phyloP scores from a whole-genome alignment of 2,888 invertebrate species.

The Cheilosia urbana region DNA sequence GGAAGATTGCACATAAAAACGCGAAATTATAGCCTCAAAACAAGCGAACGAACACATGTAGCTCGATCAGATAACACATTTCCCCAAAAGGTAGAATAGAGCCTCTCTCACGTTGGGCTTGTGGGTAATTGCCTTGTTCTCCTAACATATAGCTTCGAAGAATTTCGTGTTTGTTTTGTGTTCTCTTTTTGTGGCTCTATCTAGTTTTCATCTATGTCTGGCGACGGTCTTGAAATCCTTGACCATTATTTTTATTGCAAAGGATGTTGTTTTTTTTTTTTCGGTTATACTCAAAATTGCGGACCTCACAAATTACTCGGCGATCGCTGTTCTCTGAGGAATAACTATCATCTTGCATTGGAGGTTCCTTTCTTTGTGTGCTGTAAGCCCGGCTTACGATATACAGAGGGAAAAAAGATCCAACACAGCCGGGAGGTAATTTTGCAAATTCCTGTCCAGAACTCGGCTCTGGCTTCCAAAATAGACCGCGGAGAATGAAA shows the following conservation, averaged over 20 bases:
- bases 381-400: constrained; percentile 4
- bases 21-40: constrained; percentile 43
- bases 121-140: constrained; percentile 49
- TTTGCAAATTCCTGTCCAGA: constrained; percentile 27
- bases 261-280: constrained; percentile 36
- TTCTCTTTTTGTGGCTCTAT: constrained; percentile 14
- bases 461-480: constrained; percentile 15
- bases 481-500: constrained; percentile 40
- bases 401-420: neutral
- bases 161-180: neutral
- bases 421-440: constrained; percentile 35
- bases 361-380: neutral
- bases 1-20: constrained; percentile 48
- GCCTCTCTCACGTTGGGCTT: neutral
- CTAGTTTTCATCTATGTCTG: constrained; percentile 58
- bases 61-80: constrained; percentile 42
- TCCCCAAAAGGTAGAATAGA: constrained; percentile 10
- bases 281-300: constrained; percentile 32
- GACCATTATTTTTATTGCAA: constrained; percentile 40
- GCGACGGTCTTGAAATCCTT: constrained; percentile 48
- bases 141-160: constrained; percentile 47
- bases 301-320: constrained; percentile 6
- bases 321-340: neutral
- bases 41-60: neutral
- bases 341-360: constrained; percentile 19